Conservation (phyloP, 1,140 invertebrate genomes). For the Oncopodura yosiiana region DNA sequence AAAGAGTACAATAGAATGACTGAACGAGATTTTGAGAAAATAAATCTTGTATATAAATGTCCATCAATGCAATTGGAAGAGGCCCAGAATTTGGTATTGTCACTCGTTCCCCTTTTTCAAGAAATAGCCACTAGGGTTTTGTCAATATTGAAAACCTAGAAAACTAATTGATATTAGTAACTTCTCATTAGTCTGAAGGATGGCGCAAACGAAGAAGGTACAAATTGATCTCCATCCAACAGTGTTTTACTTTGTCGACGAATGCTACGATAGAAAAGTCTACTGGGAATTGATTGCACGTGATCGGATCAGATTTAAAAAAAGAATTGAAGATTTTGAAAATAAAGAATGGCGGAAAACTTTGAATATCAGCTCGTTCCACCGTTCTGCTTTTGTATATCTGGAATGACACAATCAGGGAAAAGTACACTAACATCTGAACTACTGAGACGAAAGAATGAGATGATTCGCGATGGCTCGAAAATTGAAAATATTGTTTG, state of each 20-base stretch:
- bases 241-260: background rate
- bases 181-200: no score
- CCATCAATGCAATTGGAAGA: no score
- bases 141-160: no score
- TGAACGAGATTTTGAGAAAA: no score
- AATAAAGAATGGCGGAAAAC: background rate
- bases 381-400: background rate
- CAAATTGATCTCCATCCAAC: no score
- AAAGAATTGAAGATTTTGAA: background rate
- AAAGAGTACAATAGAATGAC: no score
- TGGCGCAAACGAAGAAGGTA: no score
- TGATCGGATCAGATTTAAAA: background rate
- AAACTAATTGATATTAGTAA: no score
- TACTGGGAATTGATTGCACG: background rate
- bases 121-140: no score
- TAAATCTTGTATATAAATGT: no score
- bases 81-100: no score
- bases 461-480: conserved; percentile 11
- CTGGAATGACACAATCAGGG: conserved; percentile 12
- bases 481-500: conserved; percentile 11
- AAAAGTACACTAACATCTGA: conserved; percentile 3
- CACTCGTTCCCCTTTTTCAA: no score
- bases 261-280: background rate
- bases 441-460: conserved; percentile 9
- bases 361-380: background rate